These are phyloP conservation scores for Tetramorium alpestre DNA, from an alignment of 1,140 invertebrate genomes.

Conservation along the genomic window DNA sequence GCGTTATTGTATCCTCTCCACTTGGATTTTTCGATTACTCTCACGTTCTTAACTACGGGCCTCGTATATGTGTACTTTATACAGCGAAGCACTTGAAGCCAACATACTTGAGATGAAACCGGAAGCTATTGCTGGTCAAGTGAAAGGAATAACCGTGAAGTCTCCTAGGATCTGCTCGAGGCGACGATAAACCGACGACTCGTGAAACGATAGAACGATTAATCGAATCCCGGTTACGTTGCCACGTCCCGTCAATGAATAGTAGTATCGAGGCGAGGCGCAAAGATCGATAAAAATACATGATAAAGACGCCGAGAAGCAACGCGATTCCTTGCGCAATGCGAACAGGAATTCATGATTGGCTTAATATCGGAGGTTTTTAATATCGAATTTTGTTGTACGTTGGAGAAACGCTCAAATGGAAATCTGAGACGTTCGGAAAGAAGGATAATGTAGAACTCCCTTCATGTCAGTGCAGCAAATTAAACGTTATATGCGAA, in stretches of 20 bases:
- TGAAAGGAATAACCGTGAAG: slow-evolving; percentile 66
- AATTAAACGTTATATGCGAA: slow-evolving; percentile 8
- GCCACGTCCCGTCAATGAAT: slow-evolving; percentile 53
- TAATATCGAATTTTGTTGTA: not conserved
- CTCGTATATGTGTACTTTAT: slow-evolving; percentile 45
- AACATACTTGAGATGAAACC: slow-evolving; percentile 56
- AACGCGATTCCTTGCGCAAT: not conserved
- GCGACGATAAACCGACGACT: slow-evolving; percentile 71
- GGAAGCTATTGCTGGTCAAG: slow-evolving; percentile 65
- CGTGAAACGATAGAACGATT: slow-evolving; percentile 76
- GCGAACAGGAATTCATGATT: slow-evolving; percentile 8
- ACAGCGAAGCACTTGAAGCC: slow-evolving; percentile 47
- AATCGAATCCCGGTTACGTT: slow-evolving; percentile 73
- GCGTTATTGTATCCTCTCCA: slow-evolving; percentile 30
- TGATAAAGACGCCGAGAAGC: not conserved
- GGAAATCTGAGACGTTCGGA: not conserved
- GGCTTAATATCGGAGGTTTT: not conserved
- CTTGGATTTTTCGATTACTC: slow-evolving; percentile 39
- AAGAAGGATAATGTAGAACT: not conserved
- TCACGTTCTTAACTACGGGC: slow-evolving; percentile 40
- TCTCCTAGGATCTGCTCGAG: slow-evolving; percentile 35
- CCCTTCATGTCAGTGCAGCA: not conserved
- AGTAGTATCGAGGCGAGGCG: slow-evolving; percentile 4
- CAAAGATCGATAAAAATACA: not conserved
- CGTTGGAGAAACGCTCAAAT: not conserved